Conservation (phyloP, 2,888 invertebrate genomes). For the Sepiola atlantica region DNA sequence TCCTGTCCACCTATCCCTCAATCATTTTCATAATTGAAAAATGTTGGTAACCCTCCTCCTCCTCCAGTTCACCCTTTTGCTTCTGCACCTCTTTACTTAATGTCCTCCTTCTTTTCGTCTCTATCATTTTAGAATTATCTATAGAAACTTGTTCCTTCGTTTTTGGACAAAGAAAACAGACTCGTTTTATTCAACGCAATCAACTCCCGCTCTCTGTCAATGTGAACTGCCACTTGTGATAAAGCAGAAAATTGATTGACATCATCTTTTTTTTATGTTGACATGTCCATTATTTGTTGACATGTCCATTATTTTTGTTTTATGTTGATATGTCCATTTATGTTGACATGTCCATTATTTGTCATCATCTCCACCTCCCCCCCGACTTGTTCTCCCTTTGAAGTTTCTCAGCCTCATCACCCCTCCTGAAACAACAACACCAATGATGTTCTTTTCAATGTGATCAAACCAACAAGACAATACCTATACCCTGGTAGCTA, state of each 20-base stretch:
- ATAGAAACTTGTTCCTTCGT: neutral
- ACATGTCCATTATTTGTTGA: too few species aligned
- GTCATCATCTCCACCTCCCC: too few species aligned
- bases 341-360: too few species aligned
- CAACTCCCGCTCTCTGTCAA: neutral
- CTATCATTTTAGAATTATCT: neutral
- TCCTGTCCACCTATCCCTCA: neutral
- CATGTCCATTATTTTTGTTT: too few species aligned
- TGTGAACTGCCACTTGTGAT: constrained; percentile 8
- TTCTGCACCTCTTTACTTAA: too few species aligned
- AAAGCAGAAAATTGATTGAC: neutral
- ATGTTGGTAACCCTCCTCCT: neutral
- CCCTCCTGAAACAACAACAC: neutral
- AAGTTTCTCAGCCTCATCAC: neutral
- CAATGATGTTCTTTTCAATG: neutral
- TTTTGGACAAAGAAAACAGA: neutral
- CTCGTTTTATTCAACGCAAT: neutral
- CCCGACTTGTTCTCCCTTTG: too few species aligned
- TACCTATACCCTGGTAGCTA: too few species aligned
- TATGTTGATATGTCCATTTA: too few species aligned
- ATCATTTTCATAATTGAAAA: neutral
- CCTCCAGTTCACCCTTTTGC: neutral
- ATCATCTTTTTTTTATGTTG: neutral
- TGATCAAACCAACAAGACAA: neutral
- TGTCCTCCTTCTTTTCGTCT: neutral